Conservation (phyloP, 2,113 vertebrate species). For the Alosa alosa region DNA sequence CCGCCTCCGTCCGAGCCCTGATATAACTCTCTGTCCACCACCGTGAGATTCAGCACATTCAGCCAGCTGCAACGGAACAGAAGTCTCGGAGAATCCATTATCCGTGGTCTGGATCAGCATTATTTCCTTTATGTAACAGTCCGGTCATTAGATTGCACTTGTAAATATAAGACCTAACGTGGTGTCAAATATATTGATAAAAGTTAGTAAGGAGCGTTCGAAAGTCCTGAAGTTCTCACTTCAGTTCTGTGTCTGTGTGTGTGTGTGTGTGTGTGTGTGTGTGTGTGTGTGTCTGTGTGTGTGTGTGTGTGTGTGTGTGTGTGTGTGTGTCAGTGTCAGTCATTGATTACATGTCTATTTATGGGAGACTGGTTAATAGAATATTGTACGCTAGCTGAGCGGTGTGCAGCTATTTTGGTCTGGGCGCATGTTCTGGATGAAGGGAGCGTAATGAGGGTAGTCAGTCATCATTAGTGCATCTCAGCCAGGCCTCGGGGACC, state of each 20-base stretch:
- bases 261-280: conserved; percentile 33
- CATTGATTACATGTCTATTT: conserved; percentile 28
- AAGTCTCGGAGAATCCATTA: background rate
- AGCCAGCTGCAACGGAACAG: background rate
- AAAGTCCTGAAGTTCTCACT: background rate
- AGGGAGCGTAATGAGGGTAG: background rate
- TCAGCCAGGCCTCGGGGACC: background rate
- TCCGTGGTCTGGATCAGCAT: background rate
- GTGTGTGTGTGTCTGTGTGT: conserved; percentile 21
- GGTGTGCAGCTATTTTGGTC: background rate
- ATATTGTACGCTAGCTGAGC: background rate
- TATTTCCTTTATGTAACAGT: conserved; percentile 1
- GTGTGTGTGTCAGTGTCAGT: background rate
- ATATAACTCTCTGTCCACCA: background rate
- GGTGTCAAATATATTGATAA: conserved; percentile 6
- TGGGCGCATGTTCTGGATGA: conserved; percentile 1
- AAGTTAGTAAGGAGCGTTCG: background rate
- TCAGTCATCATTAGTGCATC: background rate
- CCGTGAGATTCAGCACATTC: conserved; percentile 12
- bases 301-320: conserved; percentile 25
- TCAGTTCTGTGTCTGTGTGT: conserved; percentile 34
- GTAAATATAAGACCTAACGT: conserved; percentile 22
- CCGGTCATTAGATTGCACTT: background rate
- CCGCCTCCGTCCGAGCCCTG: background rate
- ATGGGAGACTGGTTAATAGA: conserved; percentile 20